Percentiles rank a stretch among this genome's conserved stretches.
Conservation (phyloP, 2,888 invertebrate species). For the Alviniconcha strummeri region DNA sequence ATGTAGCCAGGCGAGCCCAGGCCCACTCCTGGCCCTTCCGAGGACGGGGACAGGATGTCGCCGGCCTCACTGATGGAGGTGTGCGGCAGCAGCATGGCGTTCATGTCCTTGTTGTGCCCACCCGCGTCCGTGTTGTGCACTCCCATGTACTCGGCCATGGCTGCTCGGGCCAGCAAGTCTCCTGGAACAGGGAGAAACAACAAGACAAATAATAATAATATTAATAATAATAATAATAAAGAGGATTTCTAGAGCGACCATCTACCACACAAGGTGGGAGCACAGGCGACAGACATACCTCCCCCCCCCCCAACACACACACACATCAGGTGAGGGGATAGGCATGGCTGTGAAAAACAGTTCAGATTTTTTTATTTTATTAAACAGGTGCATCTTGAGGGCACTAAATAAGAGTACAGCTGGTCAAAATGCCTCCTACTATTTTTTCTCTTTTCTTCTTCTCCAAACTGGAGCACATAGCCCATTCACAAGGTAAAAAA, state of each 20-base stretch:
- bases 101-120: constrained; percentile 26
- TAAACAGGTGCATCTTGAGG: not conserved
- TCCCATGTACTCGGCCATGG: constrained; percentile 31
- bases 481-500: no score
- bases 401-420: no score
- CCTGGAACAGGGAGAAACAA: not conserved
- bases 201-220: not conserved
- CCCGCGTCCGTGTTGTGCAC: not conserved
- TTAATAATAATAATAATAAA: not conserved
- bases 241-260: no score
- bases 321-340: no score
- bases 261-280: no score
- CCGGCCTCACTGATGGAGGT: constrained; percentile 25
- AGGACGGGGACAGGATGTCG: constrained; percentile 19
- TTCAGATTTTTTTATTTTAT: not conserved
- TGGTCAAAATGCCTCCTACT: no score
- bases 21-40: not conserved
- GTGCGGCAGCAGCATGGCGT: constrained; percentile 29
- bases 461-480: no score
- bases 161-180: not conserved
- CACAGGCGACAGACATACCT: no score
- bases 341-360: not conserved
- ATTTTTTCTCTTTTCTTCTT: no score
- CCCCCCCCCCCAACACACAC: no score
- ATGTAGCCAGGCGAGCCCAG: constrained; percentile 22